Conservation (phyloP, 2,797 vertebrate genomes). For the Monodelphis domestica region DNA sequence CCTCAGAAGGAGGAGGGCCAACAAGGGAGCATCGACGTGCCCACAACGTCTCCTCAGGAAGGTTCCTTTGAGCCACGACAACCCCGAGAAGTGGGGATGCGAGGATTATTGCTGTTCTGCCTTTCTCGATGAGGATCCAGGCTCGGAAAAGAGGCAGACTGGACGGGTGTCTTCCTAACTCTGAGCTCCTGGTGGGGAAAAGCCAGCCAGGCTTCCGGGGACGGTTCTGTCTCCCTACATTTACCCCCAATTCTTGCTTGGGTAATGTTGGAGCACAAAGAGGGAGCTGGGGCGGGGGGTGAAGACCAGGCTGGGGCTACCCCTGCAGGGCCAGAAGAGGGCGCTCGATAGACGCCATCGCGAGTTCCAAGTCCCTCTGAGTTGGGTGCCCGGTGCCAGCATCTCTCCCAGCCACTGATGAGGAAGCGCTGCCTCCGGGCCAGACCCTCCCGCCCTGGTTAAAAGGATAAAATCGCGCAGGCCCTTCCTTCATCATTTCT, state of each 20-base stretch:
- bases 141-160: no score
- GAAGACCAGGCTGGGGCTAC: slow-evolving; percentile 25
- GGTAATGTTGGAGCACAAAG: not conserved
- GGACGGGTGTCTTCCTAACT: no score
- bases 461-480: not conserved
- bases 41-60: no score
- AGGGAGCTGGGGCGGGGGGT: not conserved
- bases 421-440: no score
- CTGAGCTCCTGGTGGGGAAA: no score
- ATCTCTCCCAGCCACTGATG: no score
- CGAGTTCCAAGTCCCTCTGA: slow-evolving; percentile 5
- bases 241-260: no score
- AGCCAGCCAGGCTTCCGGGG: not conserved
- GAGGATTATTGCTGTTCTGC: no score
- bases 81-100: not conserved
- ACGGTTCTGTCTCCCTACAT: not conserved
- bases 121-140: not conserved
- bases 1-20: not conserved
- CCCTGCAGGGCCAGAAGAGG: slow-evolving; percentile 75
- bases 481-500: not conserved
- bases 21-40: no score
- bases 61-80: not conserved
- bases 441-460: not conserved
- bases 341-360: slow-evolving; percentile 75
- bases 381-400: not conserved